Conservation (phyloP, 37 sponge, comb jelly and placozoan species). For the Amphimedon queenslandica region DNA sequence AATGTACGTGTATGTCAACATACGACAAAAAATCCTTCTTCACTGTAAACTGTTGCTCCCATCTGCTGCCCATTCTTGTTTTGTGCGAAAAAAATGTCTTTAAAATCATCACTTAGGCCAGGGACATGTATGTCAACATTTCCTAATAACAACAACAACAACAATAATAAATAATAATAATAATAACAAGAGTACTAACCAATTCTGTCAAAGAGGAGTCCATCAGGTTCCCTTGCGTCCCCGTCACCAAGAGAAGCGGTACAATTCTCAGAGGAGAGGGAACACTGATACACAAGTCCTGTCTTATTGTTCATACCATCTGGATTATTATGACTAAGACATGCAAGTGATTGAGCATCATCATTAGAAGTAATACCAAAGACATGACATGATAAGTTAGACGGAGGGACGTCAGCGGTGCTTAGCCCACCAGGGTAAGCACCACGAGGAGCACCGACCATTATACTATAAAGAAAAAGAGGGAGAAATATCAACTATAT, state of each 20-base stretch:
- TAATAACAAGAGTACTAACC: neutral
- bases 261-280: neutral
- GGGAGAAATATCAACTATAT: too few relatives aligned
- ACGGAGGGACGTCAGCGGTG: too few relatives aligned
- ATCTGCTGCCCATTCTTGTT: neutral
- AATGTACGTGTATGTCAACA: too few relatives aligned
- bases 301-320: slow-evolving; percentile 1
- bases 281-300: slow-evolving; percentile 41
- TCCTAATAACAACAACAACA: too few relatives aligned
- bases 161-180: neutral
- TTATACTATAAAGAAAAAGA: too few relatives aligned
- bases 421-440: slow-evolving; percentile 30
- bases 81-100: too few relatives aligned
- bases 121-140: too few relatives aligned
- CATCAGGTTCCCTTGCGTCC: neutral
- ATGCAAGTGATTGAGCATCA: neutral
- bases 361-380: neutral
- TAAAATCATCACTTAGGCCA: too few relatives aligned
- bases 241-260: neutral
- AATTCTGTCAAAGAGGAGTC: neutral
- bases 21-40: neutral
- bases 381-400: too few relatives aligned
- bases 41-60: neutral
- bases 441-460: slow-evolving; percentile 42
- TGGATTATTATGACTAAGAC: neutral